phyloP scores from a whole-genome alignment of 2,113 vertebrate genomes.

The Oenanthe oenanthe region DNA sequence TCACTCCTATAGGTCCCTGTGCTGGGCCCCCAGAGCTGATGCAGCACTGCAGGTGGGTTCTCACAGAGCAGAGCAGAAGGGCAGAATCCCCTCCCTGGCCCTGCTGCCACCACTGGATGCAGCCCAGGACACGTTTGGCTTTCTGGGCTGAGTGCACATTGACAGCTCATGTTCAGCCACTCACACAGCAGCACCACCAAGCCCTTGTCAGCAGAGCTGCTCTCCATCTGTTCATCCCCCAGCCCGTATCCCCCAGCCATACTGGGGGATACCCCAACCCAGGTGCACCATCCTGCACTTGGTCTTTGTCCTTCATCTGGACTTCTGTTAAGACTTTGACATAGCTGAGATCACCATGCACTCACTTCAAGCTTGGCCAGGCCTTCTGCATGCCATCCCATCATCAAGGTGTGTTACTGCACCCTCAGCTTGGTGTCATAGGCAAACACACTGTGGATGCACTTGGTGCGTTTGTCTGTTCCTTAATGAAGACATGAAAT shows the following conservation, averaged over 20 bases:
- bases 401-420: neutral
- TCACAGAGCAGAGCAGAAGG: neutral
- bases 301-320: neutral
- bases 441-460: too few species aligned
- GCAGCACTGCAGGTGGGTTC: neutral
- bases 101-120: neutral
- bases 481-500: neutral
- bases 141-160: neutral
- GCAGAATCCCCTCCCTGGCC: neutral
- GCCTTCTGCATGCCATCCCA: neutral
- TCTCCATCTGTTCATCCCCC: neutral
- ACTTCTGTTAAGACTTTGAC: neutral
- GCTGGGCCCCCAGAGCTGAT: neutral
- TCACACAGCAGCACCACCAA: rapidly evolving
- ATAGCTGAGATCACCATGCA: neutral
- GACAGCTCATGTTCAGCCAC: neutral
- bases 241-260: neutral
- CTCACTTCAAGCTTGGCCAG: neutral
- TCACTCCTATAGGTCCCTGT: rapidly evolving
- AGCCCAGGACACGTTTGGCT: rapidly evolving
- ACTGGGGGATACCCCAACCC: too few species aligned
- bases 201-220: neutral
- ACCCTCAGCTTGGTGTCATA: neutral
- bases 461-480: neutral
- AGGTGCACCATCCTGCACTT: too few species aligned